Evolutionary conservation across 35 echinoderm and acorn worm genomes (phyloP).

Genomic region (Apostichopus parvimensis): DNA sequence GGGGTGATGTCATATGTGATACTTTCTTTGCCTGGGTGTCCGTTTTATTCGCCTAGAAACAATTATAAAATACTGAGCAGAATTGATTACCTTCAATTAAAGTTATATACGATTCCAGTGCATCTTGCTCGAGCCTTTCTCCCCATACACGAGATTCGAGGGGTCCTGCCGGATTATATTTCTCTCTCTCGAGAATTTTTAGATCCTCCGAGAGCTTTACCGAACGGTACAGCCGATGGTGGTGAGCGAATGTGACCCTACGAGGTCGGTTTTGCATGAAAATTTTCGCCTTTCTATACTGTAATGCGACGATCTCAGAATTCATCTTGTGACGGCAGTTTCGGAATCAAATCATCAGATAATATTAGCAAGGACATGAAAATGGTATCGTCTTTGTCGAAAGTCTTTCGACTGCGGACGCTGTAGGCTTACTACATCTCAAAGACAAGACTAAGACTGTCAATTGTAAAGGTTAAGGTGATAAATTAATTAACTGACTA

Average conservation of each 20-base stretch:
- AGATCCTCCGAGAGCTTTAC: slow-evolving; percentile 67
- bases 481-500: no score
- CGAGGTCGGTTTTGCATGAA: slow-evolving; percentile 64
- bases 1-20: not conserved
- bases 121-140: slow-evolving; percentile 61
- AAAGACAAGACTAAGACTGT: no score
- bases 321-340: slow-evolving; percentile 38
- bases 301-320: slow-evolving; percentile 41
- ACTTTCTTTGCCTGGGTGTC: no score
- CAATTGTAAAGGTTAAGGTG: no score
- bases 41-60: no score
- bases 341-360: not conserved
- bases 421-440: no score
- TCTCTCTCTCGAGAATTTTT: slow-evolving; percentile 62
- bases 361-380: no score
- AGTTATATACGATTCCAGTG: slow-evolving; percentile 57
- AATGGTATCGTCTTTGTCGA: no score
- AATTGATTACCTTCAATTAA: slow-evolving; percentile 63
- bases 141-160: slow-evolving; percentile 69
- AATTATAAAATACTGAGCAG: no score
- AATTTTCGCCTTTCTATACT: slow-evolving; percentile 72
- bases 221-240: slow-evolving; percentile 63
- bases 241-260: slow-evolving; percentile 61
- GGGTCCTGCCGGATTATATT: slow-evolving; percentile 54
- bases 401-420: no score